Base-by-base conservation (phyloP, 2,888 invertebrate species). In the Agrotis clavis region DNA sequence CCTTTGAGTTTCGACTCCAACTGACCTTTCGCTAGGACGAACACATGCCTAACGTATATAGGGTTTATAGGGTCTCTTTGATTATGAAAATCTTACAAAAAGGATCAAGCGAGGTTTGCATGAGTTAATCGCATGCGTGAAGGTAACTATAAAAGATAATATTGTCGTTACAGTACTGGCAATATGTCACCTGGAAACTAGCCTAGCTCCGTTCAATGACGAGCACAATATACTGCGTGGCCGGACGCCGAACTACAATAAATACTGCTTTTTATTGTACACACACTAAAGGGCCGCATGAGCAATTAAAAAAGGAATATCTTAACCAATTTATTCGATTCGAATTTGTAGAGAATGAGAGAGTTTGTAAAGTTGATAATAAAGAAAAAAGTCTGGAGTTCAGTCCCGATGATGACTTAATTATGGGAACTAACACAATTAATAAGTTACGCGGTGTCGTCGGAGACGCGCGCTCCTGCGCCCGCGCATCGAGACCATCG, bases 351-450 rank as follows among this genome's bases (percentile, higher is more conserved):
- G 74, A 79, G 82, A 84, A 79, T 78, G 73, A 77, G 70, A 75
- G 72, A 85, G 85, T 84, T 83, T 75, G 81, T 83, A 78, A 78
- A 85, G 71, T 73, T 77, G 73, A 76, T 77, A 80, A 82, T 77
- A 84, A 84, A 85, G 79, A 77, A 83, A 83, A 85, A 85, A 78
- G 63, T 67, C 53, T 50, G 66, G 21, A 54, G 71, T 67, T 73
- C 74, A 68, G 69, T 64, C 67, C 59, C 74, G 77, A 81, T 86
- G 79, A 86, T 86, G 86, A 80, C 86, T 86, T 86, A 85, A 86
- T 86, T 86, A 86, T 86, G 86, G 86, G 86, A 86, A 86, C 86
- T 84, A 84, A 83, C 73, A 86, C 86, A 86, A 86, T 86, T 85
- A 86, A 84, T 80, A 81, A 72, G 81, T 80, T 69, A 76, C 51